These are phyloP conservation scores for Pseudomyrmex sp. DNA, from an alignment of 1,140 invertebrate species.

Conservation along the genomic window DNA sequence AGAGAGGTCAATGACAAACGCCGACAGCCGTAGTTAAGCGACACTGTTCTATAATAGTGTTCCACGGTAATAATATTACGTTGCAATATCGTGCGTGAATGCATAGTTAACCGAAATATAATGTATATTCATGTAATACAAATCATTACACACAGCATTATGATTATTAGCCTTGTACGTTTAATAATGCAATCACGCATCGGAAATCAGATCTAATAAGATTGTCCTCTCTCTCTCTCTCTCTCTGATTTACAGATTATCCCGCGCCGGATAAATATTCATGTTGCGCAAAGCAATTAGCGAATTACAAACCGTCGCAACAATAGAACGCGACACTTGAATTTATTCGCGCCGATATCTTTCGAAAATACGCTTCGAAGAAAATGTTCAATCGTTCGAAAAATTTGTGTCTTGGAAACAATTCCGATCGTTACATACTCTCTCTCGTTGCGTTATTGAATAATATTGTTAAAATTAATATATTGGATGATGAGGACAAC, in stretches of 20 bases:
- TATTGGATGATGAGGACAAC: no score
- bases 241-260: slow-evolving; percentile 20
- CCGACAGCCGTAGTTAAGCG: slow-evolving; percentile 25
- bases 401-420: no score
- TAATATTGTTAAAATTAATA: no score
- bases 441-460: no score
- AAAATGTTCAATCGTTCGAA: no score
- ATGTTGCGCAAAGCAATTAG: not conserved
- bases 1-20: slow-evolving; percentile 41
- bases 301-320: not conserved
- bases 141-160: slow-evolving; percentile 1
- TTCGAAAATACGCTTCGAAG: no score
- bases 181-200: slow-evolving; percentile 34
- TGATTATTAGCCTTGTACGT: slow-evolving; percentile 8
- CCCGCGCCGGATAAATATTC: not conserved
- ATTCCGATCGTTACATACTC: no score
- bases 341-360: no score
- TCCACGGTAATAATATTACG: slow-evolving; percentile 26
- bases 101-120: slow-evolving; percentile 16
- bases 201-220: slow-evolving; percentile 13
- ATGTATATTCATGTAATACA: slow-evolving; percentile 8
- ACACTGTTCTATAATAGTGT: slow-evolving; percentile 22
- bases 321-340: no score
- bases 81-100: slow-evolving; percentile 23
- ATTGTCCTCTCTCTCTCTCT: not conserved